Evolutionary conservation across 2,888 invertebrate genomes (phyloP), one percentile per base, ranked within the genome.

Genomic region (Drosophila fulvimacula): DNA sequence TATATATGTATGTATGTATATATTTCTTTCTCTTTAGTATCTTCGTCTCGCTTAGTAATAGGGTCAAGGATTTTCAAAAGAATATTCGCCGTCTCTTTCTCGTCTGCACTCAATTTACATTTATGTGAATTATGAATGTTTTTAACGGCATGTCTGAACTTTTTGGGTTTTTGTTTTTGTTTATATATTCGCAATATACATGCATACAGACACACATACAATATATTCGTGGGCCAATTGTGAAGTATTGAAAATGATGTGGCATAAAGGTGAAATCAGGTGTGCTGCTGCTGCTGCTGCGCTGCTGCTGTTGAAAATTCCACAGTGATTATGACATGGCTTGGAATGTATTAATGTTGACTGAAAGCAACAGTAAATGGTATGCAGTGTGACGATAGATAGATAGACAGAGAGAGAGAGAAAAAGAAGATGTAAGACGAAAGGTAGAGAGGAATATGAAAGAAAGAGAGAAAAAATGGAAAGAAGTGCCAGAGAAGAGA

Each of bases 11-110:
- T 30, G 27, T n/a, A 27, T 30, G 19, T 48, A 17, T 39, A 9
- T 0, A n/a, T 10, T 46, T 9, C 9, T 11, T 46, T 17, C 9
- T 11, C 19, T 36, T 46, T 27, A 27, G 24, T 46, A 46, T 46
- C 46, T 24, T 27, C 46, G 57, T 46, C 57, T 57, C 46, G 48
- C 55, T 52, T 60, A 24, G 61, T 69, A 82, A 69, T 74, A 70
- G 72, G 81, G 81, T 82, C 81, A 82, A 86, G 81, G 83, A 82
- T 80, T 78, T 73, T 73, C 51, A 78, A 62, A 64, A 61, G 42
- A 60, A 71, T 42, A 49, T 52, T 19, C 13, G 5, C 42, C 3
- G 5, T 21, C 21, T 36, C 42, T 57, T 5, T 42, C 21, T 57
- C 34, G 34, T 34, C 57, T 61, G 56, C 58, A 39, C 46, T 60